Evolutionary conservation across 2,113 vertebrate genomes (phyloP), one percentile per base, ranked within the genome.

Genomic region (Scomber japonicus): DNA sequence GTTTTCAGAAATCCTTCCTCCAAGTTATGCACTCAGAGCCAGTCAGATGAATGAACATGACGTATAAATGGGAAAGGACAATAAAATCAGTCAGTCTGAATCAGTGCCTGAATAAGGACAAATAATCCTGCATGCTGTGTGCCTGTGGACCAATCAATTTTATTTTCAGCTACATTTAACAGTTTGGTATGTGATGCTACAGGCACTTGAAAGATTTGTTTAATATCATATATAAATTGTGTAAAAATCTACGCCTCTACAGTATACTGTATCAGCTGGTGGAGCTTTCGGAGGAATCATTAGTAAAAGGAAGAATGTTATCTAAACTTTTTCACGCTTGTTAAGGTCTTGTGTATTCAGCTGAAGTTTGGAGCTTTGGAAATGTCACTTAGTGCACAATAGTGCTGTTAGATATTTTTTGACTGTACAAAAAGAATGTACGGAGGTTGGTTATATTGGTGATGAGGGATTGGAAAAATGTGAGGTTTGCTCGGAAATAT

Each of bases 11-110:
- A 66, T 8, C 44, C 19, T 49, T 59, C 50, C 27, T 60, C 12
- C 40, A 48, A 72, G n/a, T 76, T 69, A 14, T 53, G 48, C 69
- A 16, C 45, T 53, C 21, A 69, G 54, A 81, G 67, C 30, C 68
- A 74, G 57, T 71, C 48, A 81, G 62, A 81, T 67, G 54, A 80
- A 63, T 49, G 45, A 72, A 49, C 62, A 64, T 67, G 59, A 46
- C 11, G 45, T 30, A 7, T 30, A 66, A 55, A 70, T 40, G 46
- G 62, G 55, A 51, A 3, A 1, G 11, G 70, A 77, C 71, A 56
- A 62, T 40, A 50, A 64, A 79, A 19, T 44, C 59, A 71, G 59
- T 67, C 48, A 9, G 40, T 48, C 50, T 57, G 55, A 57, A 53
- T 71, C 14, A 16, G 19, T 46, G 19, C 78, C 80, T 55, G 10